phyloP scores from a whole-genome alignment of 2,888 invertebrate genomes.

The Gisinianus flammeolus region DNA sequence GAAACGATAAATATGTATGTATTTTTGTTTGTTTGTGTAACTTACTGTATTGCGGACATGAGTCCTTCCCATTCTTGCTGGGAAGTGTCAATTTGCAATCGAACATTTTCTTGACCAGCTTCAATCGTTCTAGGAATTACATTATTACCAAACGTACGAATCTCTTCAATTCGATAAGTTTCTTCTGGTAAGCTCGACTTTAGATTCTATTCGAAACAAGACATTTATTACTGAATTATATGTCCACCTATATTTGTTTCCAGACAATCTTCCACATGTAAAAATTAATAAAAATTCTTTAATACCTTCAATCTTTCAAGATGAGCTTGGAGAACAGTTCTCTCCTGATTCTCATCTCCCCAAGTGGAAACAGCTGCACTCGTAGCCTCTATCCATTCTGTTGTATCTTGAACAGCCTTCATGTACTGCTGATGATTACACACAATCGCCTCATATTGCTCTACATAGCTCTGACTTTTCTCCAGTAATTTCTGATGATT shows the following conservation, averaged over 20 bases:
- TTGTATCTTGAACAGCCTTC: slow-evolving; percentile 82
- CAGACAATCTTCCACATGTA: background rate
- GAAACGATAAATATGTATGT: slow-evolving; percentile 3
- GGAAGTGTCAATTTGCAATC: slow-evolving; percentile 83
- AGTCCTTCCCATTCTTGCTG: slow-evolving; percentile 90
- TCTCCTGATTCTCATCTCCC: slow-evolving; percentile 82
- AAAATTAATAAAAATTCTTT: slow-evolving; percentile 11
- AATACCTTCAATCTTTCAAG: slow-evolving; percentile 76
- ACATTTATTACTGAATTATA: too few species aligned
- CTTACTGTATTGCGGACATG: slow-evolving; percentile 71
- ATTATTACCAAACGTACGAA: slow-evolving; percentile 83
- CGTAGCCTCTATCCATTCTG: slow-evolving; percentile 86
- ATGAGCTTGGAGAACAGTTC: slow-evolving; percentile 84
- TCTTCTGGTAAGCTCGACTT: slow-evolving; percentile 83
- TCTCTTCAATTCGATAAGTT: slow-evolving; percentile 79
- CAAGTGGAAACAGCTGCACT: slow-evolving; percentile 79
- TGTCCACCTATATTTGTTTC: background rate
- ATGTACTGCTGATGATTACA: slow-evolving; percentile 87
- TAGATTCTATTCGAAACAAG: slow-evolving; percentile 67
- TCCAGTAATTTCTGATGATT: slow-evolving; percentile 75
- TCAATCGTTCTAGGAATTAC: slow-evolving; percentile 86
- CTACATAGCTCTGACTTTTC: slow-evolving; percentile 76
- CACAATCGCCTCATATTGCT: slow-evolving; percentile 85
- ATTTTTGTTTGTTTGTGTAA: slow-evolving; percentile 6
- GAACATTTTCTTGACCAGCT: slow-evolving; percentile 81